Evolutionary conservation across 2,888 invertebrate genomes (phyloP).

Genomic region (Diarsia rubi): DNA sequence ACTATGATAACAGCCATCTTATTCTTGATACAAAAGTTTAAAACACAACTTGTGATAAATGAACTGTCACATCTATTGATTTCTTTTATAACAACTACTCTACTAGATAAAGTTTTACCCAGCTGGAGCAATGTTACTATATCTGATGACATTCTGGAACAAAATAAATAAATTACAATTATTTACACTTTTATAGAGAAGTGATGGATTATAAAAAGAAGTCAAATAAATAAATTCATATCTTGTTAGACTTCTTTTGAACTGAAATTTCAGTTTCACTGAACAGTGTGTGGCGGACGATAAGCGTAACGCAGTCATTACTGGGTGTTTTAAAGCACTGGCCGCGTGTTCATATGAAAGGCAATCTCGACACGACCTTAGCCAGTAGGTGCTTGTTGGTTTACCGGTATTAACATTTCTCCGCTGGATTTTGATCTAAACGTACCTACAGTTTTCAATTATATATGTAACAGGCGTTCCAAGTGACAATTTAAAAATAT

Average conservation of each 20-base stretch:
- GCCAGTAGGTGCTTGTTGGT: conserved; percentile 63
- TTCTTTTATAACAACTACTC: conserved; percentile 93
- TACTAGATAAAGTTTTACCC: conserved; percentile 90
- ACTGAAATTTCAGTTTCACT: conserved; percentile 39
- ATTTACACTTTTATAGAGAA: neutral
- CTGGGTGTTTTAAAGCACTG: conserved; percentile 61
- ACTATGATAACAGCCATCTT: conserved; percentile 92
- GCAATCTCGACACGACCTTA: conserved; percentile 63
- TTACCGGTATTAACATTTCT: conserved; percentile 65
- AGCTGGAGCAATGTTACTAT: conserved; percentile 92
- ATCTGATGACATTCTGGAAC: conserved; percentile 91
- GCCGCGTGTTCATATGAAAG: conserved; percentile 61
- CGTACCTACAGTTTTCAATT: conserved; percentile 5
- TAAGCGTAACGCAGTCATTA: conserved; percentile 69
- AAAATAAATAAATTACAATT: conserved; percentile 34
- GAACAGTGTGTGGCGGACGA: conserved; percentile 54
- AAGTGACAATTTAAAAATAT: conserved; percentile 3
- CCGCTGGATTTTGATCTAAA: conserved; percentile 59
- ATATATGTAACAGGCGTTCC: conserved; percentile 1
- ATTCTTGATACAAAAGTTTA: conserved; percentile 92
- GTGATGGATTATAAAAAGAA: neutral
- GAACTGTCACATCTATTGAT: conserved; percentile 93
- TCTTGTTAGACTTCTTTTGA: too few species aligned
- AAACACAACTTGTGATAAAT: conserved; percentile 93
- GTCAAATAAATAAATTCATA: too few species aligned